Evolutionary conservation across 1,140 invertebrate genomes (phyloP).

Genomic region (Dendrolimus punctatus): DNA sequence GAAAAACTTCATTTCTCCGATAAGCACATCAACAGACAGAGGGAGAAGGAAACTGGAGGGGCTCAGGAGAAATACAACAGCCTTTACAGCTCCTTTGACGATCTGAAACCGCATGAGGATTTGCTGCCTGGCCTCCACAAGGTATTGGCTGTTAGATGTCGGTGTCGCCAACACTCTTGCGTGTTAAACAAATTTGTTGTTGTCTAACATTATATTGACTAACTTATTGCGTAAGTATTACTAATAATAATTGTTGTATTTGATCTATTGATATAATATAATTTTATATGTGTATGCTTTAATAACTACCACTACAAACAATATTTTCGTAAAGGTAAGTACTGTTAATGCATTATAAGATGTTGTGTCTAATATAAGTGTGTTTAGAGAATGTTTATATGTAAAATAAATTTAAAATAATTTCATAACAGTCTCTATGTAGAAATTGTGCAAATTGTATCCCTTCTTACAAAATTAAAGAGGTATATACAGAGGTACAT

Average conservation of each 20-base stretch:
- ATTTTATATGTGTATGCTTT: background rate
- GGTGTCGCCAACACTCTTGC: constrained; percentile 26
- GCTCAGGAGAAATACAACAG: constrained; percentile 68
- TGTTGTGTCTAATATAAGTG: too few species aligned
- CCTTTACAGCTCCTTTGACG: constrained; percentile 71
- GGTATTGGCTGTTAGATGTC: constrained; percentile 45
- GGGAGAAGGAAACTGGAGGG: constrained; percentile 36
- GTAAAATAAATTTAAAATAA: too few species aligned
- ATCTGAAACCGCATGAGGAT: constrained; percentile 62
- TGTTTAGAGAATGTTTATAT: too few species aligned
- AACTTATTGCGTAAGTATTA: constrained; percentile 13
- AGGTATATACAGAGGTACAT: too few species aligned
- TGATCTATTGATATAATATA: background rate
- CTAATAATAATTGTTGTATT: constrained; percentile 1
- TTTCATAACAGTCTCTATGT: background rate
- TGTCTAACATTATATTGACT: constrained; percentile 18
- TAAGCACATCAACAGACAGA: constrained; percentile 56
- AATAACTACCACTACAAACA: too few species aligned
- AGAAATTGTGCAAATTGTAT: too few species aligned
- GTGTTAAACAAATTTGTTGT: constrained; percentile 24
- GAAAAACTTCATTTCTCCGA: constrained; percentile 59
- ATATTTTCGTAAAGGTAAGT: too few species aligned
- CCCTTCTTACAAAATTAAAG: too few species aligned
- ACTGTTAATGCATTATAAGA: too few species aligned
- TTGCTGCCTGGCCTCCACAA: constrained; percentile 49